A percentile compares a stretch with the other conserved stretches of the same genome.
Evolutionary conservation across 2,113 vertebrate genomes (phyloP).

Genomic region (Nestor notabilis): DNA sequence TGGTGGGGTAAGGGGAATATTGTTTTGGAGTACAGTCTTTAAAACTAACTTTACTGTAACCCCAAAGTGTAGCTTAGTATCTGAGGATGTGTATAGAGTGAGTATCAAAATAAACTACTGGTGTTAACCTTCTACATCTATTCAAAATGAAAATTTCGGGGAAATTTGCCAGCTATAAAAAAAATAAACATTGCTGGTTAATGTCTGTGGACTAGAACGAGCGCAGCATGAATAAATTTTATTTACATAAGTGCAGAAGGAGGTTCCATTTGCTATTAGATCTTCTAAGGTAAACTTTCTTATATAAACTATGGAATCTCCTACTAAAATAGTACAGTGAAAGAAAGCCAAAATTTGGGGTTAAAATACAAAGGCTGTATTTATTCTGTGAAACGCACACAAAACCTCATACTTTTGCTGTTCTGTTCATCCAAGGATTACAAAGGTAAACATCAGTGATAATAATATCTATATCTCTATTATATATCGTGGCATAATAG

Average conservation of each 20-base stretch:
- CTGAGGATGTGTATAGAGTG: neutral
- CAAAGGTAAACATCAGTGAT: neutral
- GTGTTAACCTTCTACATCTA: constrained; percentile 53
- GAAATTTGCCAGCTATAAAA: constrained; percentile 64
- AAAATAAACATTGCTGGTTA: constrained; percentile 69
- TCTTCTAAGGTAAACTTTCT: constrained; percentile 64
- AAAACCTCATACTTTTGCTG: neutral
- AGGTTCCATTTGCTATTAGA: constrained; percentile 68
- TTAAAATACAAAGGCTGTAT: constrained; percentile 30
- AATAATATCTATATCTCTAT: neutral
- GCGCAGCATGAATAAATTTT: constrained; percentile 51
- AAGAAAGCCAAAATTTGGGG: constrained; percentile 29
- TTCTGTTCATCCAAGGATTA: constrained; percentile 24
- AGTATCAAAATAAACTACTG: constrained; percentile 62
- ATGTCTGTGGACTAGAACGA: constrained; percentile 46
- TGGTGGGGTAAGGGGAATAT: neutral
- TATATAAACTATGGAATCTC: constrained; percentile 62
- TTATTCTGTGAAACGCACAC: neutral
- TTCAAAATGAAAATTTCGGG: constrained; percentile 62
- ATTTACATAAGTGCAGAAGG: constrained; percentile 65
- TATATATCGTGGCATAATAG: neutral
- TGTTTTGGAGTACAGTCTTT: neutral
- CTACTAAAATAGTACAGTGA: constrained; percentile 44
- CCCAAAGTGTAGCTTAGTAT: constrained; percentile 2
- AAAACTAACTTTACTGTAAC: neutral